Evolutionary conservation across 2,888 invertebrate genomes (phyloP).

Genomic region (Drosophila anomalata): DNA sequence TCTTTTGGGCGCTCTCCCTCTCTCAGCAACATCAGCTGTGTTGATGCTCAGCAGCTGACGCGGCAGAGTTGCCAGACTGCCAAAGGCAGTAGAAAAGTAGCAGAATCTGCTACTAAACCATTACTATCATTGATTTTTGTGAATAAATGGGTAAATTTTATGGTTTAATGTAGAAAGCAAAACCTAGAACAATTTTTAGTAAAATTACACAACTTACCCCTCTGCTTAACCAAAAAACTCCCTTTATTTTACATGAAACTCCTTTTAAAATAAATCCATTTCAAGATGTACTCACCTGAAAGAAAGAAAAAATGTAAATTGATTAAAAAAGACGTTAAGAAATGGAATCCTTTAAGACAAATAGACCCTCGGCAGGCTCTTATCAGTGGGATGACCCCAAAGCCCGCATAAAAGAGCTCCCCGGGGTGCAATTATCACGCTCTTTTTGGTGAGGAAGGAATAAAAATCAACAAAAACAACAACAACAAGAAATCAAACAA

Average conservation of each 20-base stretch:
- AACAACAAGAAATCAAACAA: slow-evolving; percentile 37
- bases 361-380: slow-evolving; percentile 20
- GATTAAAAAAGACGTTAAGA: slow-evolving; percentile 28
- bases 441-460: slow-evolving; percentile 50
- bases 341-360: slow-evolving; percentile 8
- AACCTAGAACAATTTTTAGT: too few relatives aligned
- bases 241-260: slow-evolving; percentile 8
- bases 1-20: slow-evolving; percentile 15
- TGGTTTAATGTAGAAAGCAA: too few relatives aligned
- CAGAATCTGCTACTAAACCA: slow-evolving; percentile 29
- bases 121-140: background rate
- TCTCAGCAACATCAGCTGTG: slow-evolving; percentile 55
- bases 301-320: slow-evolving; percentile 24
- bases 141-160: too few relatives aligned
- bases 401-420: slow-evolving; percentile 40
- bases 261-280: background rate
- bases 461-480: background rate
- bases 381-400: slow-evolving; percentile 27
- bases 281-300: slow-evolving; percentile 64
- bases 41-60: slow-evolving; percentile 66
- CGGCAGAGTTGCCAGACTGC: slow-evolving; percentile 56
- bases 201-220: background rate
- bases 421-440: slow-evolving; percentile 64
- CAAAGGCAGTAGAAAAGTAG: slow-evolving; percentile 42
- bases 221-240: background rate